phyloP scores from a whole-genome alignment of 1,140 invertebrate genomes.

The Drosophila truncata region DNA sequence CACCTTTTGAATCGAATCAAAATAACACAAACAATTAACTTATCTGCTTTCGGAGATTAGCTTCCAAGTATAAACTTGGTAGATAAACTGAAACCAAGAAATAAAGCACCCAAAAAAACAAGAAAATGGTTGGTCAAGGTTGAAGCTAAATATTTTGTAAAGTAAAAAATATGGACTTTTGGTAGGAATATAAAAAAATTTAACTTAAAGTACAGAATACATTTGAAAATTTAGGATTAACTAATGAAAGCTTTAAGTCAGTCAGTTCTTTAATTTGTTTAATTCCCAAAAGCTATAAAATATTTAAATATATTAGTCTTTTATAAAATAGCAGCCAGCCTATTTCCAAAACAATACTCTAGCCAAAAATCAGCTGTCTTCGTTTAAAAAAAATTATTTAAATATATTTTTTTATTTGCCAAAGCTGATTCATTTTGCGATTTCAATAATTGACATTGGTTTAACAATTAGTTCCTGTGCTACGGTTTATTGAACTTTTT shows the following conservation, averaged over 20 bases:
- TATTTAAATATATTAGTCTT: no score
- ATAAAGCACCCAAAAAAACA: not conserved
- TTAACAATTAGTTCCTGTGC: not conserved
- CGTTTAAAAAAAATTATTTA: not conserved
- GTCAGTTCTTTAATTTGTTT: not conserved
- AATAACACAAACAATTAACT: conserved; percentile 30
- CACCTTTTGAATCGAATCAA: conserved; percentile 39
- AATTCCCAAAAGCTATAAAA: not conserved
- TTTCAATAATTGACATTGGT: not conserved
- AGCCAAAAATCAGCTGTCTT: not conserved
- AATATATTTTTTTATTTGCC: not conserved
- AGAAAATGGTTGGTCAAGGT: not conserved
- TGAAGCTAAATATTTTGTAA: not conserved
- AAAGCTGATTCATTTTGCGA: not conserved
- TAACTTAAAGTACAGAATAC: not conserved
- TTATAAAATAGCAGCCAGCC: not conserved
- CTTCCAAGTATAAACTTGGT: conserved; percentile 31
- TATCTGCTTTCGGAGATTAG: conserved; percentile 53
- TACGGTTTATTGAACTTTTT: conserved; percentile 26
- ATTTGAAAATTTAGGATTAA: no score
- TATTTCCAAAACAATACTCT: not conserved
- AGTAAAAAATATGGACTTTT: not conserved
- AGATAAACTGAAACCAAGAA: conserved; percentile 40
- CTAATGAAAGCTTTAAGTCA: no score
- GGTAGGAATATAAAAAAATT: not conserved